Evolutionary conservation across 2,113 vertebrate genomes (phyloP), one percentile per base, ranked within the genome.

Genomic region (Ia io): DNA sequence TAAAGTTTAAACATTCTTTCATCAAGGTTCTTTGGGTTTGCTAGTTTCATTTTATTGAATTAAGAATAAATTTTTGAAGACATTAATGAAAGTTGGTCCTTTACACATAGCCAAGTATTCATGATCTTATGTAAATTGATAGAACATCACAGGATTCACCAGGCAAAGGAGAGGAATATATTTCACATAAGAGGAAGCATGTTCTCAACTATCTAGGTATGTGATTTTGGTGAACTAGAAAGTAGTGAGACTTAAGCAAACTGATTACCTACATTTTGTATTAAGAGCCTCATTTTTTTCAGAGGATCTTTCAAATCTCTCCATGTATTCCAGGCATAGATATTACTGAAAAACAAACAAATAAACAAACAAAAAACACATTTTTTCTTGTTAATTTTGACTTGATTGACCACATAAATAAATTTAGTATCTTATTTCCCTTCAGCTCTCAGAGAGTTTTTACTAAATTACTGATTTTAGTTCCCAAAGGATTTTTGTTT

Each of bases 341-440:
- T 67, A 67, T 42, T 76, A 56, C 40, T 67, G n/a, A 93, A 92
- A 6, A 32, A 56, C 14, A 95, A 90, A 65, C 6, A 80, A n/a
- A 93, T 90, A 6, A 32, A 56, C 14, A 95, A 53, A 44, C 40
- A 71, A 10, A 47, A 74, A 2, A 53, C 63, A n/a, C 30, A 32
- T 91, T 76, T 40, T 40, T 93, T 84, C 42, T 30, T 94, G 13
- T 84, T 85, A 67, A 84, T 82, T 95, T 88, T 86, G 28, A 73
- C 49, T 84, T 47, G 12, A 94, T 86, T 73, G 76, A 51, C 12
- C 25, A 88, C 16, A 59, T 86, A 82, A 42, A 73, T 84, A 56
- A 93, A 84, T 51, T 53, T 84, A 84, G 35, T 67, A 61, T 37
- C 7, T 65, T 92, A 23, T 6, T 2, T 88, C 9, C 87, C 59